phyloP scores from a whole-genome alignment of 1,140 invertebrate genomes.

The Radopholus similis region DNA sequence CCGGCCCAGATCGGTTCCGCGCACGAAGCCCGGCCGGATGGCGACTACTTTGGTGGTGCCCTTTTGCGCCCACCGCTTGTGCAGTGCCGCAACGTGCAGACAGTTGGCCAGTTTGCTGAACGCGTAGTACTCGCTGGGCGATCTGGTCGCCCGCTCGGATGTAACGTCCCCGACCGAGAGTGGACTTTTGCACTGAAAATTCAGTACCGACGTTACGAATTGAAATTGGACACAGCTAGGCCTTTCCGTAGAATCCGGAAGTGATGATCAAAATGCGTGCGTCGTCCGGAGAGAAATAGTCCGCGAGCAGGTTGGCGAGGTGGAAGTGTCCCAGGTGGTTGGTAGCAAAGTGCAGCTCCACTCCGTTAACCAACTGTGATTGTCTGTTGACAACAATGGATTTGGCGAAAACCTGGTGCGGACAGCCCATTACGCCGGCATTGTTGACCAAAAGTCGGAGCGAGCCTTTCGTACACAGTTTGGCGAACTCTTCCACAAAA shows the following conservation, averaged over 20 bases:
- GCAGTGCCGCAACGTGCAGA: conserved; percentile 25
- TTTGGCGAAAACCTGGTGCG: not conserved
- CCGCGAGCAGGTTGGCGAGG: conserved; percentile 33
- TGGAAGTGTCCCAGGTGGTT: conserved; percentile 48
- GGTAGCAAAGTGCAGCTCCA: conserved; percentile 38
- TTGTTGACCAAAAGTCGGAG: conserved; percentile 43
- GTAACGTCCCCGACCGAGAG: conserved; percentile 17
- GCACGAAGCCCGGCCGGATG: conserved; percentile 34
- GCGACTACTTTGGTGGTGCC: conserved; percentile 23
- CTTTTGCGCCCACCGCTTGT: not conserved
- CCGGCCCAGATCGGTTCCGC: conserved; percentile 35
- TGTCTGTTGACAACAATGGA: not conserved
- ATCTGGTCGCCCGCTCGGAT: not conserved
- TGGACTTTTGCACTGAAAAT: conserved; percentile 2
- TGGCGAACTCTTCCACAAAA: conserved; percentile 20
- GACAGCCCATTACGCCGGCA: conserved; percentile 40
- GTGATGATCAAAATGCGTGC: conserved; percentile 37
- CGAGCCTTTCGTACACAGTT: not conserved
- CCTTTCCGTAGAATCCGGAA: conserved; percentile 37
- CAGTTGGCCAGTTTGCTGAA: conserved; percentile 42
- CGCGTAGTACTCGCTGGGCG: conserved; percentile 28
- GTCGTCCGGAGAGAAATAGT: conserved; percentile 25
- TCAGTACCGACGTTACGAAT: not conserved
- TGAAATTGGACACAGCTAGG: conserved; percentile 17
- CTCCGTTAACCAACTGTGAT: not conserved